Percentiles rank a stretch among this genome's conserved stretches.
Conservation (phyloP, 2,797 vertebrate species). For the Lycodopsis pacificus region DNA sequence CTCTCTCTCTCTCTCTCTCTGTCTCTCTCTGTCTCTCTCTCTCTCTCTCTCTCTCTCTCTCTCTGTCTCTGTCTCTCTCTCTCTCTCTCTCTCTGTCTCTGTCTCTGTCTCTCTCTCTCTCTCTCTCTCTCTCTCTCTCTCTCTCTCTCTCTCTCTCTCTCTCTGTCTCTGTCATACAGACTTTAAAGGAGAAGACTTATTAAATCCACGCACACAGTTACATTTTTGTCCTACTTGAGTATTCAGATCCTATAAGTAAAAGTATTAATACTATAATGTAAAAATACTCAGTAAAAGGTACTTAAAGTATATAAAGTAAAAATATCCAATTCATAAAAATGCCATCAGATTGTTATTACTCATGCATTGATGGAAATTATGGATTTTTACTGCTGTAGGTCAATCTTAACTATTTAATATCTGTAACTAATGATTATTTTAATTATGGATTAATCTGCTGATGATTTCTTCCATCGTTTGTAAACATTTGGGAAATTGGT, state of each 20-base stretch:
- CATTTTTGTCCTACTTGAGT: neutral
- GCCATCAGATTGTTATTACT: neutral
- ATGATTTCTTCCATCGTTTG: neutral
- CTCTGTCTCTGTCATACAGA: neutral
- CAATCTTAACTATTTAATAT: neutral
- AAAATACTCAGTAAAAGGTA: neutral
- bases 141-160: slow-evolving; percentile 12
- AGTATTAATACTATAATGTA: neutral
- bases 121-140: slow-evolving; percentile 1
- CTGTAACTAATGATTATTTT: neutral
- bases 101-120: slow-evolving; percentile 4
- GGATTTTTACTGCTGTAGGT: neutral
- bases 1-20: too few species aligned
- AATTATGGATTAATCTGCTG: neutral
- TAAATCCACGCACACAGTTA: neutral
- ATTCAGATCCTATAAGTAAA: neutral
- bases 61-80: neutral
- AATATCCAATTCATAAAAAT: neutral
- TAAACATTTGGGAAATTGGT: neutral
- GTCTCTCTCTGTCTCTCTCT: slow-evolving; percentile 3
- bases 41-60: slow-evolving; percentile 12
- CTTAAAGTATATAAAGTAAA: neutral
- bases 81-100: neutral
- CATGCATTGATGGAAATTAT: neutral
- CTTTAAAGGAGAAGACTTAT: neutral